Evolutionary conservation across 2,888 invertebrate species (phyloP), one percentile per base, ranked within the genome.

Genomic region (Micropterix aruncella): DNA sequence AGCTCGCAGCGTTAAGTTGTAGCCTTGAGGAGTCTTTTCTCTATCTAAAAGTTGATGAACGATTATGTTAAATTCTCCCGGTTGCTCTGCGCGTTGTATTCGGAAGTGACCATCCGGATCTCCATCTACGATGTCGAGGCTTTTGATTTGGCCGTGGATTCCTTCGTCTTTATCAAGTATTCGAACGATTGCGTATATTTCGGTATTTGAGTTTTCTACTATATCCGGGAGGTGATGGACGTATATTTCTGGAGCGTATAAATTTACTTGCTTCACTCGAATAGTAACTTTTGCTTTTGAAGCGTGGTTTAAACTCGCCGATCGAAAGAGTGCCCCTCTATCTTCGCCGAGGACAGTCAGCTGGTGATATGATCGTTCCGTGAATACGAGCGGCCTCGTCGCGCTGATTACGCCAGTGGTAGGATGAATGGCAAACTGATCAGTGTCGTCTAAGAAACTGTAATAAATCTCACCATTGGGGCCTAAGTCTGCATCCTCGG

Each of bases 381-480:
- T 72, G 54, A 80, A 85, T 48, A 77, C 73, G 44, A 95, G 71
- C 14, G 82, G 80, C 51, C 87, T 77, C 38, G 91, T 88, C 15
- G 93, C 70, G 14, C 85, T 83, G 47, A 96, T 79, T 18, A 88
- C 79, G 7, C 96, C 96, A 40, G 86, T 86, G 44, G 91, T 88
- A 2, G 95, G 93, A 63, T 97, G 93, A 46, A 99, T 82, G 27
- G 91, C 85, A 61, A 96, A 97, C 55, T 80, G 81, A 57, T 87
- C 83, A 39, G 83, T 88, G 46, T 78, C 75, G 53, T 87, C 81
- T 42, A 78, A 72, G 56, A 97, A 81, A 61, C 91, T 93, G 67
- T 95, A 97, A 67, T 96, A 96, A 54, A 97, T 90, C 69, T 96
- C 93, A 1, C 95, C 94, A 63, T 97, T 97, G 54, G 91, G 74